Conservation (phyloP, 2,113 vertebrate genomes). For the Myrmecobius fasciatus region DNA sequence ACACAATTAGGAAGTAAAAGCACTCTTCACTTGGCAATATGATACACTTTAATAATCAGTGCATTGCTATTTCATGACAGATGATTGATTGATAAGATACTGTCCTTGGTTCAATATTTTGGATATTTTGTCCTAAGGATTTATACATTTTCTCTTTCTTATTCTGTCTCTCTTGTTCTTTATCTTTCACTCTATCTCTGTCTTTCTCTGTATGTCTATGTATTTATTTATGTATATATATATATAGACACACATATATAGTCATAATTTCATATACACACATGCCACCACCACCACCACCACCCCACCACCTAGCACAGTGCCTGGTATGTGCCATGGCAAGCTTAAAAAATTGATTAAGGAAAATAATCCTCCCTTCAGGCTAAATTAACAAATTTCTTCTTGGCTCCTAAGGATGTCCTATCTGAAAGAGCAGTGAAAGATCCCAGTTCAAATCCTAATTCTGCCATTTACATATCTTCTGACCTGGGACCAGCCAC, state of each 20-base stretch:
- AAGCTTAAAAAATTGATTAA: background rate
- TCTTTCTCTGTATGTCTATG: background rate
- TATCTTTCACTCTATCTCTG: background rate
- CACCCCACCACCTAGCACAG: background rate
- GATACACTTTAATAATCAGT: background rate
- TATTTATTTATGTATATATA: no score
- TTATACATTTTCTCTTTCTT: no score
- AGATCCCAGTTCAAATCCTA: background rate
- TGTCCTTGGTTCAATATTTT: background rate
- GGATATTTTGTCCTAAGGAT: background rate
- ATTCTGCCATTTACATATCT: background rate
- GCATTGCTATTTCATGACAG: background rate
- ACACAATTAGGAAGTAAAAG: background rate
- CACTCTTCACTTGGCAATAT: no score
- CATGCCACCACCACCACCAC: no score
- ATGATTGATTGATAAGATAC: no score
- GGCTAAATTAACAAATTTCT: background rate
- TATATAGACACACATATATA: no score
- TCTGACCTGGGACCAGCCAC: background rate
- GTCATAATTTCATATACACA: no score
- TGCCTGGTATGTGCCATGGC: background rate
- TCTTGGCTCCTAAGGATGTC: background rate
- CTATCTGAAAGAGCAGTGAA: background rate
- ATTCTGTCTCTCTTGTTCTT: background rate
- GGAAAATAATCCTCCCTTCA: background rate